Base-by-base conservation (phyloP, 2,797 vertebrate species). In the Numenius phaeopus region DNA sequence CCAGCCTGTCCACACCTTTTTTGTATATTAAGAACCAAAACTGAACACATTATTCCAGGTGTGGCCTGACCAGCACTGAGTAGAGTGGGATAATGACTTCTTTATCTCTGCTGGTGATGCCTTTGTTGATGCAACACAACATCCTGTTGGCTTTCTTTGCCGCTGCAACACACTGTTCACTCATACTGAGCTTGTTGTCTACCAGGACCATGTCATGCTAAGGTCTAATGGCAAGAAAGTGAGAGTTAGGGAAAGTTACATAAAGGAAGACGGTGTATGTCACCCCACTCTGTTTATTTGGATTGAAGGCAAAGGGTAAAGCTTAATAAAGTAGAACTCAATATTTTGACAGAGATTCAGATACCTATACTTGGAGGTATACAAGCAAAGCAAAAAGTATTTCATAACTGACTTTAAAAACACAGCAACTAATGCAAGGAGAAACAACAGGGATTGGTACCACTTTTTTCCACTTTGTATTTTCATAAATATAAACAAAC, bases 281-380 rank as follows among this genome's bases (percentile, higher is more conserved):
- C 52, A 39, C 15, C 37, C 32, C 21, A 50, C 30, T 88, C 29
- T 84, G 6, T 85, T 76, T 77, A 65, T 57, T 89, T 76, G 7
- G 29, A 16, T 81, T 61, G 34, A 83, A 83, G 57, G 14, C 13
- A 75, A 80, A 78, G n/a, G 5, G 2, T 34, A 61, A 89, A 89
- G 9, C 34, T 82, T 82, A 80, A 71, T 69, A 75, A 88, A 72
- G 44, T 50, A 82, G 26, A 90, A 83, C 8, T 50, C 12, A 89
- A 71, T 93, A 83, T 85, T 96, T 77, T 92, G 69, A 72, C 54
- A 81, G n/a, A 73, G n/a, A 67, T 66, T 78, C 42, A 77, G 40
- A 50, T 52, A 89, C 21, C 26, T 90, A 16, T 72, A 67, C 21
- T 78, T 83, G 66, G 29, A 90, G 21, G 17, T 30, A 20, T 30